A percentile compares a stretch with the other conserved stretches of the same genome.
phyloP scores from a whole-genome alignment of 2,113 vertebrate genomes.

The Ctenomys sociabilis region DNA sequence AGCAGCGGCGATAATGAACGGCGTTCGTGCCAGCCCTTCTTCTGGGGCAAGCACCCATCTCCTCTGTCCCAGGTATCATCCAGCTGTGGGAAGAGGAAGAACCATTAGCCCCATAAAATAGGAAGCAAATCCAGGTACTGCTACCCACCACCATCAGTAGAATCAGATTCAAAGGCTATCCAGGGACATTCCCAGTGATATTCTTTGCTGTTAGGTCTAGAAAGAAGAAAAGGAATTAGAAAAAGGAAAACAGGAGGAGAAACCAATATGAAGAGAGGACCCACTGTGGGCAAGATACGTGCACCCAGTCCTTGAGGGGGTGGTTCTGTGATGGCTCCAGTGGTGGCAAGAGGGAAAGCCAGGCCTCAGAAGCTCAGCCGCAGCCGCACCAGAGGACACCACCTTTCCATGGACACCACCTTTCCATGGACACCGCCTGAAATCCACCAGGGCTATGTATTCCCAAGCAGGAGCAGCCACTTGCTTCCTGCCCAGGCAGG shows the following conservation, averaged over 20 bases:
- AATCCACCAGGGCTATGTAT: not conserved
- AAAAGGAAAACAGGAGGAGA: too few relatives aligned
- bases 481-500: not conserved
- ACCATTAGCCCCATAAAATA: not conserved
- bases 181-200: accelerated
- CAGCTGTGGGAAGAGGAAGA: not conserved
- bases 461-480: not conserved
- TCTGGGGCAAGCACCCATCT: not conserved
- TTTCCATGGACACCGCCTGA: not conserved
- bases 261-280: not conserved
- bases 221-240: not conserved
- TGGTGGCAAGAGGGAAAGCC: accelerated
- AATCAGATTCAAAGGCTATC: not conserved
- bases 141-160: not conserved
- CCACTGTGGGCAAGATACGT: accelerated
- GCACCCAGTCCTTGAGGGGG: accelerated
- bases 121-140: not conserved
- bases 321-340: too few relatives aligned
- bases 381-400: not conserved
- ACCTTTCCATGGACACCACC: not conserved
- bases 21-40: not conserved
- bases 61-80: not conserved
- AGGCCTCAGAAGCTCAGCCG: not conserved
- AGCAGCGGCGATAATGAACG: accelerated
- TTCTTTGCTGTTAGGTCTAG: not conserved